Evolutionary conservation across 2,888 invertebrate genomes (phyloP).

Genomic region (Netelia fuscicornis): DNA sequence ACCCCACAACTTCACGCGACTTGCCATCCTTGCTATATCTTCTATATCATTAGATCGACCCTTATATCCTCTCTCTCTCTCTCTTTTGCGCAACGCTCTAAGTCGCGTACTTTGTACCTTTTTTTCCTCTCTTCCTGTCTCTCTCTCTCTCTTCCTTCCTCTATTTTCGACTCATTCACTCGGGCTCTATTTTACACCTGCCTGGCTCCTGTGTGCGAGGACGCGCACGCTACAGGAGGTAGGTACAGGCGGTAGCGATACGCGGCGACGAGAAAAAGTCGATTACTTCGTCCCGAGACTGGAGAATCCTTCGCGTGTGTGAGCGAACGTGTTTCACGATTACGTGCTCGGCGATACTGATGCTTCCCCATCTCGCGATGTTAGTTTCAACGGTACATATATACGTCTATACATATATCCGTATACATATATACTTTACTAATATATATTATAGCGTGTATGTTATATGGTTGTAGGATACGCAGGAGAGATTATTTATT

Average conservation of each 20-base stretch:
- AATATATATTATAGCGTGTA: background rate
- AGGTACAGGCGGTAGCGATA: background rate
- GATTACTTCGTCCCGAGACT: slow-evolving; percentile 49
- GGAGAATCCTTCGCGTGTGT: slow-evolving; percentile 18
- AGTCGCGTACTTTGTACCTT: slow-evolving; percentile 18
- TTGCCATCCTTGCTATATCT: background rate
- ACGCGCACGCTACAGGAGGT: background rate
- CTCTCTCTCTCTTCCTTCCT: background rate
- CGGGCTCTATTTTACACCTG: slow-evolving; percentile 53
- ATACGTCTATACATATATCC: slow-evolving; percentile 12
- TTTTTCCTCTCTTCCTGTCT: background rate
- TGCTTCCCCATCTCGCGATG: slow-evolving; percentile 47
- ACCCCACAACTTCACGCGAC: background rate
- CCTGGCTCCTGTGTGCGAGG: slow-evolving; percentile 1
- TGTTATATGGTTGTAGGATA: slow-evolving; percentile 1
- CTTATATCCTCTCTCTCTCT: background rate
- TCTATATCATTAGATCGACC: background rate
- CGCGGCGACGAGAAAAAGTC: slow-evolving; percentile 51
- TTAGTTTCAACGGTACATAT: slow-evolving; percentile 8
- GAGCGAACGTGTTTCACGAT: slow-evolving; percentile 61
- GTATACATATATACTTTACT: background rate
- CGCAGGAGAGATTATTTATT: slow-evolving; percentile 64
- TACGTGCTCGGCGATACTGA: slow-evolving; percentile 64
- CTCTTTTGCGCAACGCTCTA: background rate
- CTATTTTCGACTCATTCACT: slow-evolving; percentile 18